Evolutionary conservation across 1,140 invertebrate species (phyloP).

Genomic region (Vollenhovia emeryi): DNA sequence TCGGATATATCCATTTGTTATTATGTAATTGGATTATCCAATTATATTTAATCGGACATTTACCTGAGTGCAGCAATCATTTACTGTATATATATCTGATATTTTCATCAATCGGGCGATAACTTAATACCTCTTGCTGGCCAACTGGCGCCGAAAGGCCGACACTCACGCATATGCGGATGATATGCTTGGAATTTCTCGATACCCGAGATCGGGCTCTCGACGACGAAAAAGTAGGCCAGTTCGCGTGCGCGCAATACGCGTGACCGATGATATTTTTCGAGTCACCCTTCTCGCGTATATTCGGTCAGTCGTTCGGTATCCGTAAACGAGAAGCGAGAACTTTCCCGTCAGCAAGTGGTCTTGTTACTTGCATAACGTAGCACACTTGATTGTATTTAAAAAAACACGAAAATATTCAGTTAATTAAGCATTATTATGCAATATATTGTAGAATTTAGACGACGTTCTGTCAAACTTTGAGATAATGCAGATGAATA

Average conservation of each 20-base stretch:
- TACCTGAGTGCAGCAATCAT: neutral
- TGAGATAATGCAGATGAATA: neutral
- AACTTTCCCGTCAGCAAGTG: conserved; percentile 40
- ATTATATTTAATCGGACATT: too few relatives aligned
- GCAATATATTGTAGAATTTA: neutral
- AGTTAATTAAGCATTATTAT: neutral
- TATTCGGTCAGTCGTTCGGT: conserved; percentile 29
- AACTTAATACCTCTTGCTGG: neutral
- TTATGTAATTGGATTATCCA: too few relatives aligned
- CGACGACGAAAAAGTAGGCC: conserved; percentile 25
- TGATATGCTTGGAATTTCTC: neutral
- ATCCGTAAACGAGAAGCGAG: neutral
- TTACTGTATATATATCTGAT: neutral
- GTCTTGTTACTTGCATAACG: conserved; percentile 7
- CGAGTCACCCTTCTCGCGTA: conserved; percentile 2
- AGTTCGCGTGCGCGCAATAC: conserved; percentile 10
- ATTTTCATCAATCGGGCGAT: neutral
- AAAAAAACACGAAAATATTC: neutral
- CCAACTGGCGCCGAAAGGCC: neutral
- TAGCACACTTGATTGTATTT: neutral
- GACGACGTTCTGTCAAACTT: neutral
- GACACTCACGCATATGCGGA: neutral
- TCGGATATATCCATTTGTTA: too few relatives aligned
- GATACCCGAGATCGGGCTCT: conserved; percentile 19
- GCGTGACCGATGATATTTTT: conserved; percentile 36